A percentile compares a stretch with the other conserved stretches of the same genome.
phyloP scores from a whole-genome alignment of 2,113 vertebrate species.

The Echinops telfairi region DNA sequence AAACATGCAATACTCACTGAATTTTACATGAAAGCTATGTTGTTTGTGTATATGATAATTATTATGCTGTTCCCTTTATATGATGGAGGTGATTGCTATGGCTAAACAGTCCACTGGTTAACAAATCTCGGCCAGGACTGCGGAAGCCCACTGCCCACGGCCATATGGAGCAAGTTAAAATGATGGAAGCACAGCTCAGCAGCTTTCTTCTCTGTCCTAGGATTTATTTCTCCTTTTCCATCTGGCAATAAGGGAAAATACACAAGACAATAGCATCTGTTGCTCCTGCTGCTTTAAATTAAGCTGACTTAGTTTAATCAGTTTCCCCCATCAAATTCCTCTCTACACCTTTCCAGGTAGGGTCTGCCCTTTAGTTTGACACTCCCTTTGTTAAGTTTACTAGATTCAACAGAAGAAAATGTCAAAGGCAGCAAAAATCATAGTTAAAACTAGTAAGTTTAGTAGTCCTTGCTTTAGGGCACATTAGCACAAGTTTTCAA shows the following conservation, averaged over 20 bases:
- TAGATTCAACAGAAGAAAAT: not conserved
- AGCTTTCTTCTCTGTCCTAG: constrained; percentile 51
- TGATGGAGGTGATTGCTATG: not conserved
- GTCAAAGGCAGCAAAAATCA: constrained; percentile 20
- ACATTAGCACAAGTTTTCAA: constrained; percentile 64
- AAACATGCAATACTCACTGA: fast-evolving
- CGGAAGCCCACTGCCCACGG: not conserved
- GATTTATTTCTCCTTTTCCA: constrained; percentile 81
- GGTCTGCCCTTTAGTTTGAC: constrained; percentile 73
- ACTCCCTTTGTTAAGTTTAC: constrained; percentile 20
- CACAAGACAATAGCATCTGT: constrained; percentile 82
- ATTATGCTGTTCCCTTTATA: not conserved
- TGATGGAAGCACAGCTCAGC: constrained; percentile 55
- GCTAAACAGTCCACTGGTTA: not conserved
- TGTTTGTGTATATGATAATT: not conserved
- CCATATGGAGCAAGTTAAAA: constrained; percentile 45
- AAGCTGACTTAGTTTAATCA: constrained; percentile 84
- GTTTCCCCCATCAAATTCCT: constrained; percentile 66
- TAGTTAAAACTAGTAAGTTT: constrained; percentile 22
- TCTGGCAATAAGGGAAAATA: constrained; percentile 82
- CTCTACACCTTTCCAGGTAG: constrained; percentile 74
- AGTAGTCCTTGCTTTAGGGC: constrained; percentile 25
- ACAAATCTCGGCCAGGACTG: not conserved
- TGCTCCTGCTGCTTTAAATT: constrained; percentile 84
- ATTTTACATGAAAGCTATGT: not conserved